Evolutionary conservation across 2,797 vertebrate genomes (phyloP), one percentile per base, ranked within the genome.

Genomic region (Mormyrus proboscirostris): DNA sequence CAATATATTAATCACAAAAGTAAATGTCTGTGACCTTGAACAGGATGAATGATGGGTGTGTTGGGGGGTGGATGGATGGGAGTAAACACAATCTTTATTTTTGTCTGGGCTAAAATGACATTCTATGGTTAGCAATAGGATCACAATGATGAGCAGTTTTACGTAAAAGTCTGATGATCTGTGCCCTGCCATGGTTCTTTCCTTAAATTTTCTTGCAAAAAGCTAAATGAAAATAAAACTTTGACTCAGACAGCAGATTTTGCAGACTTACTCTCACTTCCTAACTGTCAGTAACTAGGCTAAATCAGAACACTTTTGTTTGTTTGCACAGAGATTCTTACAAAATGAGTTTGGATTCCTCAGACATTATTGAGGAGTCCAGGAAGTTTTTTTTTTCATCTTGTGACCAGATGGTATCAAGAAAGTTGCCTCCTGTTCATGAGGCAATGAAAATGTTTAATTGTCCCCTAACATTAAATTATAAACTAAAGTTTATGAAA

Each of bases 221-320:
- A 22, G 49, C 22, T 50, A 85, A 51, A 25, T 10, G 47, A 8
- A 51, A 16, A 9, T 51, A 49, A 51, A 84, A 47, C 16, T 10
- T 33, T 33, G 29, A 33, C 29, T 33, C 29, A 33, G 29, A 33
- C 29, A 33, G 29, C 29, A 33, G 29, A 33, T 33, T 33, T 33
- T 33, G 29, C 29, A 33, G 29, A 33, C 29, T 33, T 33, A 33
- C 29, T 84, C 47, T 50, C 0, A 22, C 22, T 84, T 19, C 50
- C 62, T 65, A 65, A 65, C 22, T 85, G 22, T 19, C 22, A 85
- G 49, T 25, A 29, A 47, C n/a, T 85, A 53, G 10, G 10, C n/a
- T 85, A 85, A 85, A 85, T 85, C 25, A 85, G 47, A 50, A 22
- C 22, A 85, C n/a, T n/a, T 85, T n/a, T 51, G 50, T 29, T 85